Evolutionary conservation across 2,888 invertebrate species (phyloP).

Genomic region (Drosophila kambysellisi): DNA sequence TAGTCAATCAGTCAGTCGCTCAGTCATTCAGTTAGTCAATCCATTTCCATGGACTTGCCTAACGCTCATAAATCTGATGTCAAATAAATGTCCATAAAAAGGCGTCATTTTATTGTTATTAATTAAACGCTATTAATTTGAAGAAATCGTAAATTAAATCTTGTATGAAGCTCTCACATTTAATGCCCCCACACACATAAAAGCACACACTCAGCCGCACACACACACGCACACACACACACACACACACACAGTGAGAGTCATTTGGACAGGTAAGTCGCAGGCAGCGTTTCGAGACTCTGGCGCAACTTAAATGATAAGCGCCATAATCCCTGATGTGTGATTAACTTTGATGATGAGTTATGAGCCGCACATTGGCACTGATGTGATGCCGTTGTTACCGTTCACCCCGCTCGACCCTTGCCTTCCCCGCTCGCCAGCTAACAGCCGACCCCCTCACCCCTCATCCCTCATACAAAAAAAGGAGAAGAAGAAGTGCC

Average conservation of each 20-base stretch:
- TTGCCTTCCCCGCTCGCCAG: background rate
- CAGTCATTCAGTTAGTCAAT: conserved; percentile 21
- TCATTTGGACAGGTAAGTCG: conserved; percentile 68
- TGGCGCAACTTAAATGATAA: conserved; percentile 73
- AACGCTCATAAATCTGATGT: conserved; percentile 68
- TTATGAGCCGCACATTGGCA: conserved; percentile 79
- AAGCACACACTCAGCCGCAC: conserved; percentile 20
- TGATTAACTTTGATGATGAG: conserved; percentile 81
- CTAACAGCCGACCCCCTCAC: background rate
- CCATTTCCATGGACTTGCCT: conserved; percentile 26
- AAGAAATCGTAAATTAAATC: conserved; percentile 82
- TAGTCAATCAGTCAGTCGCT: conserved; percentile 6
- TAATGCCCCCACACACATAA: conserved; percentile 54
- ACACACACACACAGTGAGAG: conserved; percentile 36
- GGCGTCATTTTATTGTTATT: conserved; percentile 82
- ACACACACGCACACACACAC: conserved; percentile 26
- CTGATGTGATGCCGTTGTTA: conserved; percentile 62
- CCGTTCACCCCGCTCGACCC: background rate
- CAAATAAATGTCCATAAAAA: conserved; percentile 77
- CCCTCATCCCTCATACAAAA: no score
- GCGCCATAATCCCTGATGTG: conserved; percentile 81
- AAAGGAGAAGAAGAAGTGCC: background rate
- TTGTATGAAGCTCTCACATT: conserved; percentile 56
- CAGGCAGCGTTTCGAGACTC: conserved; percentile 12
- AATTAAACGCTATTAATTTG: conserved; percentile 82